A percentile compares a stretch with the other conserved stretches of the same genome.
phyloP scores from a whole-genome alignment of 37 sponge, comb jelly and placozoan species.

The Ephydatia muelleri region DNA sequence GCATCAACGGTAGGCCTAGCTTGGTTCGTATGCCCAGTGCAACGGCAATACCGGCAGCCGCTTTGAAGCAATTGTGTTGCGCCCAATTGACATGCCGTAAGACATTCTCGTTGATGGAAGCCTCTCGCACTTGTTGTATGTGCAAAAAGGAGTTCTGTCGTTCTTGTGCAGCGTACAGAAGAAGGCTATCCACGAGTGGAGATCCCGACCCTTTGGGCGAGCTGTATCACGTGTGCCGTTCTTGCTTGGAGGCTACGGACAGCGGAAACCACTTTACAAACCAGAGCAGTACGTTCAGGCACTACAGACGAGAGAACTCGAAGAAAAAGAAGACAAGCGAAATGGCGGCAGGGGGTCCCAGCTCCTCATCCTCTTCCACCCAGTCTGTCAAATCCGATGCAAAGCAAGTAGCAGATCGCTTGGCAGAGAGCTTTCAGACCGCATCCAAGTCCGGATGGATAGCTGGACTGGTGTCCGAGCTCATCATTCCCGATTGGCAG shows the following conservation, averaged over 20 bases:
- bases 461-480: conserved; percentile 13
- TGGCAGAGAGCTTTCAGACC: conserved; percentile 15
- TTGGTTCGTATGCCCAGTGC: too few relatives aligned
- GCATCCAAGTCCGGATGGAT: conserved; percentile 6
- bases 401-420: conserved; percentile 14
- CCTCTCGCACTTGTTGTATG: conserved; percentile 50
- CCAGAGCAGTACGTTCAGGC: conserved; percentile 14
- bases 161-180: conserved; percentile 18
- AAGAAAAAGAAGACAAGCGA: neutral
- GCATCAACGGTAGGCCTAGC: too few relatives aligned
- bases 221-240: conserved; percentile 30
- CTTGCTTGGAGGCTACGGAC: conserved; percentile 25
- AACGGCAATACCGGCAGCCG: too few relatives aligned
- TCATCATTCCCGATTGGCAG: conserved; percentile 56
- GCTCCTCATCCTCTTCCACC: neutral
- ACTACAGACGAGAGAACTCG: neutral
- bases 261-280: neutral
- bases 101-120: too few relatives aligned
- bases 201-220: conserved; percentile 48
- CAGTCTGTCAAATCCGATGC: neutral
- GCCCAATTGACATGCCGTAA: too few relatives aligned
- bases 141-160: conserved; percentile 58
- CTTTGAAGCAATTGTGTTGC: too few relatives aligned
- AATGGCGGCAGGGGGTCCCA: too few relatives aligned
- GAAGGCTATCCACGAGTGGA: conserved; percentile 45